A percentile compares a stretch with the other conserved stretches of the same genome.
phyloP scores from a whole-genome alignment of 2,113 vertebrate species.

The Chaetura pelagica region DNA sequence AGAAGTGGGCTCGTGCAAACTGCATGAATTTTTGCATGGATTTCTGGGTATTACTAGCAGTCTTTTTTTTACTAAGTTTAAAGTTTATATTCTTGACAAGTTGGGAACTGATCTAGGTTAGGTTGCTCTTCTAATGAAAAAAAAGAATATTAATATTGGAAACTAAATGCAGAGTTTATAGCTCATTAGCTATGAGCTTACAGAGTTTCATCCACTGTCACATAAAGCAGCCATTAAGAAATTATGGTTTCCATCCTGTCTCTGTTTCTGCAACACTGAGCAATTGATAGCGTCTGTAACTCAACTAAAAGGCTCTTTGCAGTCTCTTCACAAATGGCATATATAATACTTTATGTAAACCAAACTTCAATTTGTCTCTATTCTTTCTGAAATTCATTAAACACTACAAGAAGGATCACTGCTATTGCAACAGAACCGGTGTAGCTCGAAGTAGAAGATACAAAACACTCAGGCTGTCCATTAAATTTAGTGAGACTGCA shows the following conservation, averaged over 20 bases:
- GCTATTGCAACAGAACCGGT: neutral
- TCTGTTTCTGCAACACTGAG: neutral
- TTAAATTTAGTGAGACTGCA: neutral
- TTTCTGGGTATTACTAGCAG: too few species aligned
- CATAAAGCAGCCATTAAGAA: neutral
- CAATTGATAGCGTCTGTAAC: neutral
- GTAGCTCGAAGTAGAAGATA: neutral
- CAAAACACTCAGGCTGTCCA: neutral
- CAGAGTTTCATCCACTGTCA: neutral
- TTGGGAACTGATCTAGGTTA: neutral
- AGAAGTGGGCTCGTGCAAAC: too few species aligned
- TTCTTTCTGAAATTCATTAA: constrained; percentile 17
- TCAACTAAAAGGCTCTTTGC: neutral
- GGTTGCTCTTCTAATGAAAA: neutral
- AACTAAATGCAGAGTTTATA: neutral
- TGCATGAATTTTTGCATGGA: too few species aligned
- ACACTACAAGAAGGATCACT: neutral
- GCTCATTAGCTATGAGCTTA: neutral
- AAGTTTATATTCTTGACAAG: neutral
- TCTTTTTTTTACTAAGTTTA: neutral
- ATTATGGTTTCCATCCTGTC: neutral
- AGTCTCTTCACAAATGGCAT: neutral
- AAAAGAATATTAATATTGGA: neutral
- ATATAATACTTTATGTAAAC: neutral
- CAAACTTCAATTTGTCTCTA: neutral